A percentile compares a stretch with the other conserved stretches of the same genome.
phyloP scores from a whole-genome alignment of 2,113 vertebrate genomes.

The Dissostichus mawsoni region DNA sequence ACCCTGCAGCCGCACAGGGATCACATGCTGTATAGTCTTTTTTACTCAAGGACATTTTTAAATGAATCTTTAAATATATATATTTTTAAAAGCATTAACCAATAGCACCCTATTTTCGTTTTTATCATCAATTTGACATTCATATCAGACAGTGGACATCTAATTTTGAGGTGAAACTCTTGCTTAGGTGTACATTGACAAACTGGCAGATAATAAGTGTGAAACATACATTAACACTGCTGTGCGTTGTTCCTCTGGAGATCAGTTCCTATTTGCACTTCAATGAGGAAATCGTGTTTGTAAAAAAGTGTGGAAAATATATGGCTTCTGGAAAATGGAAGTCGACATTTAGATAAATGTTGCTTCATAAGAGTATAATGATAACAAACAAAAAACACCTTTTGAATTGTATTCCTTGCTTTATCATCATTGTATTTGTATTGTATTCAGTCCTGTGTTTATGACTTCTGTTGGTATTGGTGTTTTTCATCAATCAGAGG shows the following conservation, averaged over 20 bases:
- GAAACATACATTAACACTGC: conserved; percentile 20
- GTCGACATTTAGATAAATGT: conserved; percentile 55
- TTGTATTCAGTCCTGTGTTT: no score
- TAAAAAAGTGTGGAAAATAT: conserved; percentile 23
- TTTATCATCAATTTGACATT: no score
- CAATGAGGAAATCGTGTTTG: conserved; percentile 31
- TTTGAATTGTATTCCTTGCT: no score
- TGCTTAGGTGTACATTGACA: conserved; percentile 1
- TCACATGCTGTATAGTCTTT: neutral
- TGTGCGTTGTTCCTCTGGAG: conserved; percentile 45
- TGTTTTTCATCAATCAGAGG: no score
- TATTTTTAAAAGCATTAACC: no score
- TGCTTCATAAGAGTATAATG: conserved; percentile 12
- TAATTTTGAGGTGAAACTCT: no score
- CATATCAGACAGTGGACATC: no score
- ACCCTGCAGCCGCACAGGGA: conserved; percentile 9
- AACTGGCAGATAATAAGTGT: conserved; percentile 16
- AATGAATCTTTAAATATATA: neutral
- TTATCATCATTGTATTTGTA: conserved; percentile 2
- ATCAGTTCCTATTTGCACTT: conserved; percentile 46
- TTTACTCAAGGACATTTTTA: neutral
- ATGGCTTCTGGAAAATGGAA: conserved; percentile 20
- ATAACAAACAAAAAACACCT: neutral
- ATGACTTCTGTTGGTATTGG: no score
- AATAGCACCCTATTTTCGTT: no score